A percentile compares a stretch with the other conserved stretches of the same genome.
Conservation (phyloP, 2,888 invertebrate species). For the Spicauda simplicius region DNA sequence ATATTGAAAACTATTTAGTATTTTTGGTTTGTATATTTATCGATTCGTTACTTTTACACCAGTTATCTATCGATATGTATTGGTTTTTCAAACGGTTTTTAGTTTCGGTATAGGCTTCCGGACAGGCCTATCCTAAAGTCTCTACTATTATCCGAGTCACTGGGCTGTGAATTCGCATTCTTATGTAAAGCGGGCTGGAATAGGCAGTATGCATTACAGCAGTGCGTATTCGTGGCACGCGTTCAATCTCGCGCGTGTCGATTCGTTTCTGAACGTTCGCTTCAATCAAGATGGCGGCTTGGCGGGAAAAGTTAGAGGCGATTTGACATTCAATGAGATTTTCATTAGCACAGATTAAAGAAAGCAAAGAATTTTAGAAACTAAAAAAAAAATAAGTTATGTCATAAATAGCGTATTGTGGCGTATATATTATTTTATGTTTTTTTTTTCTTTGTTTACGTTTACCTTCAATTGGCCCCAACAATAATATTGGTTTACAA, state of each 20-base stretch:
- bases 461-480: no score
- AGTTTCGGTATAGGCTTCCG: no score
- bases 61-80: no score
- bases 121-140: conserved; percentile 51
- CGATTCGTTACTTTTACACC: no score
- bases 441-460: no score
- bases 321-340: conserved; percentile 1
- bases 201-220: conserved; percentile 47
- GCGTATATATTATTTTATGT: no score
- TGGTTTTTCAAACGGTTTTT: no score
- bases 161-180: conserved; percentile 73
- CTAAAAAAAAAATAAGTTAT: neutral
- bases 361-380: neutral
- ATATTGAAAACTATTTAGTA: no score
- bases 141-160: conserved; percentile 76
- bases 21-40: no score
- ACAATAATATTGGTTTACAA: no score
- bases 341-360: neutral
- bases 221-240: conserved; percentile 75
- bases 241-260: conserved; percentile 69
- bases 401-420: no score
- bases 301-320: conserved; percentile 24
- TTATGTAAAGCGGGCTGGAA: conserved; percentile 72
- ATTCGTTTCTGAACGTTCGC: conserved; percentile 60
- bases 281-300: conserved; percentile 64